Evolutionary conservation across 2,888 invertebrate species (phyloP).

Genomic region (Blera fallax): DNA sequence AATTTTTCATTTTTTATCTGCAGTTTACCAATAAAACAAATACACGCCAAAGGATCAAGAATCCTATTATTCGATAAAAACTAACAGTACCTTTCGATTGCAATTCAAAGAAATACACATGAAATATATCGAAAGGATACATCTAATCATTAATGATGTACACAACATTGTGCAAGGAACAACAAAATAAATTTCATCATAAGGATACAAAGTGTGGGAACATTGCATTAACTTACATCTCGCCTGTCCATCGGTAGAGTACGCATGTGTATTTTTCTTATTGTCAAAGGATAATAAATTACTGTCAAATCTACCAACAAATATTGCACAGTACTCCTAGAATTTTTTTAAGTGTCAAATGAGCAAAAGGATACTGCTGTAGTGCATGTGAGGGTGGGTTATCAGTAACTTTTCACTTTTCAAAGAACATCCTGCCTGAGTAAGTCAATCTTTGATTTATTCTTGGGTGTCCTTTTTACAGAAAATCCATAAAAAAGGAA

Average conservation of each 20-base stretch:
- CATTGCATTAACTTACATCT: conserved; percentile 39
- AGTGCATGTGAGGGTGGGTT: conserved; percentile 39
- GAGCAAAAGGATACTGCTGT: conserved; percentile 47
- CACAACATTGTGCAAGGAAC: conserved; percentile 56
- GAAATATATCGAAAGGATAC: conserved; percentile 48
- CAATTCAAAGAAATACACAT: conserved; percentile 25
- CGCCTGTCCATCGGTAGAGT: background rate
- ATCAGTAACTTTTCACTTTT: conserved; percentile 52
- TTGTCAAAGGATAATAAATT: conserved; percentile 68
- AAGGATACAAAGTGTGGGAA: conserved; percentile 57
- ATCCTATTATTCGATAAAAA: conserved; percentile 14
- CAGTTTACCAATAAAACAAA: conserved; percentile 42
- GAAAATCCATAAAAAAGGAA: conserved; percentile 41
- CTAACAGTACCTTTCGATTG: conserved; percentile 53
- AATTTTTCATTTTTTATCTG: conserved; percentile 49
- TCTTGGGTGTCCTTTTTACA: conserved; percentile 51
- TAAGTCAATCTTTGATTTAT: conserved; percentile 65
- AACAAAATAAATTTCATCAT: background rate
- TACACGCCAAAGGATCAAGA: conserved; percentile 14
- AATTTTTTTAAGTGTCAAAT: conserved; percentile 42
- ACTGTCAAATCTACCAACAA: conserved; percentile 45
- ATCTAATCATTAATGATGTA: conserved; percentile 57
- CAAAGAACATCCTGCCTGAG: conserved; percentile 63
- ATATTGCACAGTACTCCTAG: conserved; percentile 30
- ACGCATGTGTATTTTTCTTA: conserved; percentile 57